Base-by-base conservation (phyloP, 2,888 invertebrate genomes). In the Platycheirus albimanus region DNA sequence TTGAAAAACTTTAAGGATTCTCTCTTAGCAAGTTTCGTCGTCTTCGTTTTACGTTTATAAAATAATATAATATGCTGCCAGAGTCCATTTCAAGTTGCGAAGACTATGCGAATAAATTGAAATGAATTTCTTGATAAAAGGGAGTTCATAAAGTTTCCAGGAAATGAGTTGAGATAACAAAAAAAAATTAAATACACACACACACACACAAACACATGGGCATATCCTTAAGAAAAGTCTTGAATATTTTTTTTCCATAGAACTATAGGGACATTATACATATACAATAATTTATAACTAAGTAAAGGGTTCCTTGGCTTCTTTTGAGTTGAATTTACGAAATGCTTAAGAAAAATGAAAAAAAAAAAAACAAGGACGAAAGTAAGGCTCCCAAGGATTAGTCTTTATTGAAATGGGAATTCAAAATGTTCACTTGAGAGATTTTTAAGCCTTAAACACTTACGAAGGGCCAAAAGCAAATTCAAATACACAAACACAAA, bases 61-160 rank as follows among this genome's bases (percentile, higher is more conserved):
- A 3, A 3, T 24, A 24, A 24, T 3, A 24, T 6, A 24, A 28
- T 24, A 61, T 45, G 5, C 19, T 33, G 10, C 30, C 28, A 56
- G 30, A 24, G 67, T 61, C 67, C 67, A 75, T 75, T 75, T 75
- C 49, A 33, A 75, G 49, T 70, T 75, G 43, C 64, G 19, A 75
- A 64, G 70, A 75, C 64, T 64, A 66, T 76, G 76, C 61, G 66
- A 71, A 81, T 70, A 76, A 76, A 70, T 75, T 71, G 38, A 58
- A 61, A 61, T 66, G 75, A 76, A 58, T 75, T 77, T 64, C 69
- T 49, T 24, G 17, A 49, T 33, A 51, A 71, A 58, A 24, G 4
- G 36, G 69, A 63, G 51, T 78, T 61, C 67, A 75, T 67, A 51
- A 75, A 66, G 58, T 56, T 71, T 36, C 15, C 33, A 64, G 20